Conservation (phyloP, 2,113 vertebrate species). For the Mormoops blainvillei region DNA sequence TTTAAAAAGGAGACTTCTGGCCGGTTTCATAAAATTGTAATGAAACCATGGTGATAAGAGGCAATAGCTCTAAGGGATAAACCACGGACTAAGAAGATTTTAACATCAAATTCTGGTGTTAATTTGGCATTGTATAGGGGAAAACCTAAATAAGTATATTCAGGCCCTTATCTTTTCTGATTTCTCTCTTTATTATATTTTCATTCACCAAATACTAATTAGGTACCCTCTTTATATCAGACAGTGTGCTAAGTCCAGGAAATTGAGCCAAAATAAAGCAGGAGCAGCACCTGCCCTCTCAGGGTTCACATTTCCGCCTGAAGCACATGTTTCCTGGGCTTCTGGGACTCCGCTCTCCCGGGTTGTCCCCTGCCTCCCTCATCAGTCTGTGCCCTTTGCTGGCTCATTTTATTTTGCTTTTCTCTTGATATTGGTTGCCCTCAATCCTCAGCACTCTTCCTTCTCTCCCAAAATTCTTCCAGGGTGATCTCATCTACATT, state of each 20-base stretch:
- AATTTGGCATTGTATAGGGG: not conserved
- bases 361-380: not conserved
- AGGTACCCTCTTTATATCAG: not conserved
- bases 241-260: not conserved
- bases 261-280: not conserved
- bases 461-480: not conserved
- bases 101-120: not conserved
- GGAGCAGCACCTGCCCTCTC: not conserved
- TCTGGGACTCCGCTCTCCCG: not conserved
- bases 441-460: not conserved
- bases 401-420: not conserved
- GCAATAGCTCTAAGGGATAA: not conserved
- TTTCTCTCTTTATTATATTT: not conserved
- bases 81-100: not conserved
- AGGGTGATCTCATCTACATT: not conserved
- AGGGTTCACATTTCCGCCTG: not conserved
- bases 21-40: conserved; percentile 36
- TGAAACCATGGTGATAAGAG: conserved; percentile 20
- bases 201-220: not conserved
- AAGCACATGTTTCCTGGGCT: not conserved
- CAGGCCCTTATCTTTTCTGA: not conserved
- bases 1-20: not conserved
- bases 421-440: not conserved
- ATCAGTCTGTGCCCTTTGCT: not conserved
- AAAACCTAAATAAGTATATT: not conserved